Evolutionary conservation across 2,113 vertebrate species (phyloP).

Genomic region (Malurus alboscapulatus): DNA sequence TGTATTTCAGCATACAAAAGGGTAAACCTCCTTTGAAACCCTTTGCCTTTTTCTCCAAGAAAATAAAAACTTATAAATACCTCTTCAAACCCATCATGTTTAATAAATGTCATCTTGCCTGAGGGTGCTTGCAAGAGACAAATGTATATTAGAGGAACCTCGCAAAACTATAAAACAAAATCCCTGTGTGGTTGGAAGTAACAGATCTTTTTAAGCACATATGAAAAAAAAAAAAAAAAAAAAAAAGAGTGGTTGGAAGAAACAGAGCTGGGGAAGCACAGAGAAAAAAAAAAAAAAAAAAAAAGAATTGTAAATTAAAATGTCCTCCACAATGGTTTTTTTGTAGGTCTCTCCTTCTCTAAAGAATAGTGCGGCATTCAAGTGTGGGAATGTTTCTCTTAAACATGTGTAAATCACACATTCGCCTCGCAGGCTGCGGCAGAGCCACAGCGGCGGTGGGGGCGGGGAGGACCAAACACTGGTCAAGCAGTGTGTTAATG

Average conservation of each 20-base stretch:
- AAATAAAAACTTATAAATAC: slow-evolving; percentile 16
- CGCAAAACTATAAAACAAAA: slow-evolving; percentile 24
- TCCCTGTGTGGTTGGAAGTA: slow-evolving; percentile 27
- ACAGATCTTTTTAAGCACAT: slow-evolving; percentile 50
- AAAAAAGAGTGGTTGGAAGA: no score
- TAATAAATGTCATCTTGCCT: slow-evolving; percentile 40
- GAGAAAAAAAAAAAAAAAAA: not conserved
- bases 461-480: slow-evolving; percentile 46
- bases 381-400: slow-evolving; percentile 71
- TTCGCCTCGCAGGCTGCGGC: not conserved
- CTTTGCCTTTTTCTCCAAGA: not conserved
- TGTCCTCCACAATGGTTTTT: not conserved
- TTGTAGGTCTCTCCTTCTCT: not conserved
- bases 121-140: not conserved
- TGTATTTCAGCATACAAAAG: not conserved
- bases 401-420: slow-evolving; percentile 70
- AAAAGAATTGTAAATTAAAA: slow-evolving; percentile 64
- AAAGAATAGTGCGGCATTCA: slow-evolving; percentile 41
- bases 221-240: not conserved
- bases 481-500: slow-evolving; percentile 74
- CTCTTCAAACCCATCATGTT: not conserved
- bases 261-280: no score
- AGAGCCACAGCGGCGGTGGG: not conserved
- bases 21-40: slow-evolving; percentile 15
- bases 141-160: not conserved